Evolutionary conservation across 1,140 invertebrate genomes (phyloP).

Genomic region (Lineus longissimus): DNA sequence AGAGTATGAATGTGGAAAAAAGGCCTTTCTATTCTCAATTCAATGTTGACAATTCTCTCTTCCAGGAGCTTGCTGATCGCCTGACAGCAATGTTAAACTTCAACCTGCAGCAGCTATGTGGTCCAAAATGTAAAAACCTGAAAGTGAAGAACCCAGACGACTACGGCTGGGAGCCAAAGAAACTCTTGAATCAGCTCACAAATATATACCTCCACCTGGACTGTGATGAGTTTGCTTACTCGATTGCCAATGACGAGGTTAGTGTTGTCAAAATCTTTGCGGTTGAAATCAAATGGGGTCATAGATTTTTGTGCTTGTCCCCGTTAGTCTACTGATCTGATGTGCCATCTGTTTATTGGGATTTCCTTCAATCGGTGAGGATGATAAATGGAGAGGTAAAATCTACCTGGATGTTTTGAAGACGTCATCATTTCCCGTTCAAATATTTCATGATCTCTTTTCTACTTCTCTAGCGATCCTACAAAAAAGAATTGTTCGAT

Average conservation of each 20-base stretch:
- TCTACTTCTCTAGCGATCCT: constrained; percentile 72
- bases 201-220: constrained; percentile 96
- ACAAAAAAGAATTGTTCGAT: constrained; percentile 85
- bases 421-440: no score
- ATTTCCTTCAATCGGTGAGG: no score
- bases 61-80: constrained; percentile 75
- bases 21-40: no score
- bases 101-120: constrained; percentile 93
- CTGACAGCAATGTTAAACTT: constrained; percentile 98
- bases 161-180: constrained; percentile 93
- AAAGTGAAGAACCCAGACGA: constrained; percentile 93
- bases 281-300: no score
- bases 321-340: no score
- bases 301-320: no score
- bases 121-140: constrained; percentile 93
- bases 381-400: no score
- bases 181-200: constrained; percentile 83
- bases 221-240: constrained; percentile 48
- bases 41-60: no score
- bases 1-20: no score
- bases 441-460: constrained; percentile 14
- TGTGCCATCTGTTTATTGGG: no score
- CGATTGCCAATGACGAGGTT: constrained; percentile 53
- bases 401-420: no score
- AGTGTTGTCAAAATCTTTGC: not conserved